phyloP scores from a whole-genome alignment of 1,140 invertebrate genomes.

The Trachymyrmex cornetzi region DNA sequence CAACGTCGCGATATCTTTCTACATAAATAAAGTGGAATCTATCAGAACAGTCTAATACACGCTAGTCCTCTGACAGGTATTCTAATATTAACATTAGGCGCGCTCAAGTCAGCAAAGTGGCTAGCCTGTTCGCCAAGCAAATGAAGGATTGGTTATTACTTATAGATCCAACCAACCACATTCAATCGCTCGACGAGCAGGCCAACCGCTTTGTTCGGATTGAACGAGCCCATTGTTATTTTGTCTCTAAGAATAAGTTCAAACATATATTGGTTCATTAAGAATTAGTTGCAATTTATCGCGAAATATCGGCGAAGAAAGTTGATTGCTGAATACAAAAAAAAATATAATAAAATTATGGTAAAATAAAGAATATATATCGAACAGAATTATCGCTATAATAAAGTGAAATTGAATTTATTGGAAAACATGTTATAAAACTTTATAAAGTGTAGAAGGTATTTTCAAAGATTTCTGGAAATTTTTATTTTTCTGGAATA shows the following conservation, averaged over 20 bases:
- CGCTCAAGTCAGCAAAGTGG: no score
- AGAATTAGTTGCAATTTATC: constrained; percentile 11
- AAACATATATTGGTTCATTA: constrained; percentile 29
- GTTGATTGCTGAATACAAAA: neutral
- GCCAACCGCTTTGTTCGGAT: no score
- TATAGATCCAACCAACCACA: no score
- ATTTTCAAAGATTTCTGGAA: constrained; percentile 9
- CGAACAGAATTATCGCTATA: neutral
- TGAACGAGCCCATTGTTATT: neutral
- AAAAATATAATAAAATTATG: constrained; percentile 16
- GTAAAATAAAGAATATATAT: neutral
- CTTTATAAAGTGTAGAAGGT: neutral
- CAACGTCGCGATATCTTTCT: constrained; percentile 23
- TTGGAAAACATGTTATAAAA: constrained; percentile 19
- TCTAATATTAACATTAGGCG: constrained; percentile 22
- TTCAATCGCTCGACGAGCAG: no score
- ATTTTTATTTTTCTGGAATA: constrained; percentile 5
- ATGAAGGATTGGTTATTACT: no score
- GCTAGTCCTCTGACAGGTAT: constrained; percentile 11
- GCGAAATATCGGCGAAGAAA: neutral
- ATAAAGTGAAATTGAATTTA: constrained; percentile 39
- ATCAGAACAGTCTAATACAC: constrained; percentile 28
- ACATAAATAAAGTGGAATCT: constrained; percentile 54
- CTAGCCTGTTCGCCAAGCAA: no score
- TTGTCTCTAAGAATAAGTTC: constrained; percentile 43